Conservation (phyloP, 1,140 invertebrate genomes). For the Whitmania pigra region DNA sequence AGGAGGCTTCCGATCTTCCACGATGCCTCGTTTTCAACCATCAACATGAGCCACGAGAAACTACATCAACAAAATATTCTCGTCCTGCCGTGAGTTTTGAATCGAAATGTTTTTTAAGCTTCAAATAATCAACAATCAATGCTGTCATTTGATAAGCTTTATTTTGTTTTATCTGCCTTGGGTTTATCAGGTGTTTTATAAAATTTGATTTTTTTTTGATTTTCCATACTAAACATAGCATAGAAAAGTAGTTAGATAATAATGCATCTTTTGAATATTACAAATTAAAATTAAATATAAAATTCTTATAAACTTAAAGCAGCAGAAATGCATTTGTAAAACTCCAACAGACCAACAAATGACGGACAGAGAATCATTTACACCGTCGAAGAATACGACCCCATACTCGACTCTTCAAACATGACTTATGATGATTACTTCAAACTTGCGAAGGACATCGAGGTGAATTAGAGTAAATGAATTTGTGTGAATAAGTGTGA, state of each 20-base stretch:
- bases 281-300: too few relatives aligned
- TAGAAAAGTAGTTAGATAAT: too few relatives aligned
- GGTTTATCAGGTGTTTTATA: too few relatives aligned
- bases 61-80: slow-evolving; percentile 3
- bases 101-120: too few relatives aligned
- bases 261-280: too few relatives aligned
- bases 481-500: neutral
- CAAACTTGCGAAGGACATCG: slow-evolving; percentile 71
- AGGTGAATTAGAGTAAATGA: slow-evolving; percentile 58
- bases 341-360: slow-evolving; percentile 19
- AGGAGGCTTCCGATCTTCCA: slow-evolving; percentile 60
- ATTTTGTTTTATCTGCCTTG: too few relatives aligned
- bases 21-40: slow-evolving; percentile 51
- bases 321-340: neutral
- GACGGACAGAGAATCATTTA: slow-evolving; percentile 57
- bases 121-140: too few relatives aligned
- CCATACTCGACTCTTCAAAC: slow-evolving; percentile 78
- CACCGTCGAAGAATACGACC: slow-evolving; percentile 70
- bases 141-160: too few relatives aligned
- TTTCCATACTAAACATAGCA: too few relatives aligned
- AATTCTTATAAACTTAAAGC: too few relatives aligned
- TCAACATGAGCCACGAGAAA: neutral
- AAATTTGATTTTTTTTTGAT: too few relatives aligned
- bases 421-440: slow-evolving; percentile 85
- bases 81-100: slow-evolving; percentile 3